These are phyloP conservation scores for Embidobia sp. DNA, from an alignment of 2,888 invertebrate genomes.

Conservation along the genomic window DNA sequence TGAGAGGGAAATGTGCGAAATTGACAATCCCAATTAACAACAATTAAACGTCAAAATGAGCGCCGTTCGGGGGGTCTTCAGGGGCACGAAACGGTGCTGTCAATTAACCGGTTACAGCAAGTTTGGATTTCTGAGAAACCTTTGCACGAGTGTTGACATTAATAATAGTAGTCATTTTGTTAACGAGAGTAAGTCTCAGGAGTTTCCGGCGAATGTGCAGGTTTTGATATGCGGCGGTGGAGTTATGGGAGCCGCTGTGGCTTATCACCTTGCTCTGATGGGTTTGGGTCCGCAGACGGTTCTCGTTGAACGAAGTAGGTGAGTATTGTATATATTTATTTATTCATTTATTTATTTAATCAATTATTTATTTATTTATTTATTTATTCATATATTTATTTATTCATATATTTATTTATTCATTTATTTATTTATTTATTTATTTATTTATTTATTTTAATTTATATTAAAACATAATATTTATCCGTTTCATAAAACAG, in stretches of 20 bases:
- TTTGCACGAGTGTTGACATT: slow-evolving; percentile 20
- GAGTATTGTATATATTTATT: slow-evolving; percentile 68
- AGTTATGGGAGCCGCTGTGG: slow-evolving; percentile 94
- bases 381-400: too few relatives aligned
- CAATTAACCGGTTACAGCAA: slow-evolving; percentile 8
- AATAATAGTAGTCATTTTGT: background rate
- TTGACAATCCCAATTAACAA: too few relatives aligned
- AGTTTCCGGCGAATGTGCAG: slow-evolving; percentile 84
- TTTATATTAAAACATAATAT: too few relatives aligned
- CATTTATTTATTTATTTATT: too few relatives aligned
- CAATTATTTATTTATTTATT: too few relatives aligned
- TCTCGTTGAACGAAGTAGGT: slow-evolving; percentile 93
- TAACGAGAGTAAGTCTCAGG: slow-evolving; percentile 38
- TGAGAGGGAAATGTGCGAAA: too few relatives aligned
- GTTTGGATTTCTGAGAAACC: slow-evolving; percentile 19
- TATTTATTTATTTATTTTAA: too few relatives aligned
- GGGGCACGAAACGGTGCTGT: slow-evolving; percentile 33
- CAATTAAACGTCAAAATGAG: too few relatives aligned
- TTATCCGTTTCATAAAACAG: too few relatives aligned
- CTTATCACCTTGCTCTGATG: slow-evolving; percentile 91
- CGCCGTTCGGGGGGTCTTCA: too few relatives aligned
- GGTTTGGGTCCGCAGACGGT: slow-evolving; percentile 93
- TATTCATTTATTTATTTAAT: background rate
- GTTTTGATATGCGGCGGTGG: slow-evolving; percentile 97
- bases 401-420: too few relatives aligned